A percentile compares a stretch with the other conserved stretches of the same genome.
Conservation (phyloP, 2,113 vertebrate species). For the Murina feae region DNA sequence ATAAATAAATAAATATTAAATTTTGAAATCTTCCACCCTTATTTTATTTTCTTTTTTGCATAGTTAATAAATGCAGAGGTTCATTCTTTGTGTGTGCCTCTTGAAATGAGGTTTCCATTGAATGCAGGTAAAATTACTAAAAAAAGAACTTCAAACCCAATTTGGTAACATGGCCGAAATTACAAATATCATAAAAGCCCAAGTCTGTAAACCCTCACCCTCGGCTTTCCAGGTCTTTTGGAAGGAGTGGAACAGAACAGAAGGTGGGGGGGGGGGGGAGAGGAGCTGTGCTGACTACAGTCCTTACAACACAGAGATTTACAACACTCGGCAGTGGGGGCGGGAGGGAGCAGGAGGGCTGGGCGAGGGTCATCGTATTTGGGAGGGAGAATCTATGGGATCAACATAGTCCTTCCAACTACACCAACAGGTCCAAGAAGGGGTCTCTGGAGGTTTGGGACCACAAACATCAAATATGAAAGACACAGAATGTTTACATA, state of each 20-base stretch:
- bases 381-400: background rate
- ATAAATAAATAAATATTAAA: background rate
- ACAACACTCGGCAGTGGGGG: background rate
- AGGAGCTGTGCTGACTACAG: rapidly evolving
- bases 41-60: background rate
- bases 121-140: background rate
- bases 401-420: no score
- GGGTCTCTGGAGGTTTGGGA: background rate
- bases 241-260: background rate
- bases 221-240: background rate
- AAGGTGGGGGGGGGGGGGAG: no score
- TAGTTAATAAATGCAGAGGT: background rate
- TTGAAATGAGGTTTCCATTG: background rate
- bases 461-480: background rate
- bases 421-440: background rate
- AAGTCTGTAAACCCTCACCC: rapidly evolving
- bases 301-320: rapidly evolving
- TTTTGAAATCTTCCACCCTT: background rate
- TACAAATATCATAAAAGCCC: rapidly evolving
- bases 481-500: background rate
- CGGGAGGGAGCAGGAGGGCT: background rate
- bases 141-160: background rate
- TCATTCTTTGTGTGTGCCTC: background rate
- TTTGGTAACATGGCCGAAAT: background rate
- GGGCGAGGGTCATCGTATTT: rapidly evolving